A percentile compares a stretch with the other conserved stretches of the same genome.
Conservation (phyloP, 2,888 invertebrate genomes). For the Pachycephus smyrnensis region DNA sequence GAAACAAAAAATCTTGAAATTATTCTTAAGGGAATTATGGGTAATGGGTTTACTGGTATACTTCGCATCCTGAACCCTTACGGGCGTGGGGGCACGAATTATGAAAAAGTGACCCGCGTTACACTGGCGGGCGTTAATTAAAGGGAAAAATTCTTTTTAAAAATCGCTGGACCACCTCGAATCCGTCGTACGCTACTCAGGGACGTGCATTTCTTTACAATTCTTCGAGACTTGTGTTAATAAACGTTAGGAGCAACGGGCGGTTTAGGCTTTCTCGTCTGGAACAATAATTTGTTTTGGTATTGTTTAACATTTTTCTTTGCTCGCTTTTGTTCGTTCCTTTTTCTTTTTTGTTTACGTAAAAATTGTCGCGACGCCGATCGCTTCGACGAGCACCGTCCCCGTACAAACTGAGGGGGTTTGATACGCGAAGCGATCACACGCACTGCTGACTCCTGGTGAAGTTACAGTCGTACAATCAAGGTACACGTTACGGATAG, state of each 20-base stretch:
- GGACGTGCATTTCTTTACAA: neutral
- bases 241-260: neutral
- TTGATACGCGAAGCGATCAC: neutral
- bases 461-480: slow-evolving; percentile 24
- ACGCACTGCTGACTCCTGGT: neutral
- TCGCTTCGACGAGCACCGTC: neutral
- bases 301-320: slow-evolving; percentile 32
- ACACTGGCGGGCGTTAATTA: too few relatives aligned
- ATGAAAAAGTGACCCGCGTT: too few relatives aligned
- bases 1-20: neutral
- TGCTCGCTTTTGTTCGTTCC: neutral
- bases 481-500: slow-evolving; percentile 43
- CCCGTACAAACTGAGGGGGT: neutral
- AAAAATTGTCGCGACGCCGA: neutral
- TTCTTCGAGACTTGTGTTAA: neutral
- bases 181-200: neutral
- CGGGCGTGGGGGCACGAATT: too few relatives aligned
- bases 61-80: too few relatives aligned
- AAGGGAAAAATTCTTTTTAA: too few relatives aligned
- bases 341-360: neutral
- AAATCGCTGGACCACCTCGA: neutral
- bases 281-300: slow-evolving; percentile 47
- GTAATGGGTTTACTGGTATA: neutral
- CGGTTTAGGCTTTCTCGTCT: neutral
- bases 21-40: neutral